phyloP scores from a whole-genome alignment of 2,797 vertebrate genomes.

The Poeciliopsis turneri region DNA sequence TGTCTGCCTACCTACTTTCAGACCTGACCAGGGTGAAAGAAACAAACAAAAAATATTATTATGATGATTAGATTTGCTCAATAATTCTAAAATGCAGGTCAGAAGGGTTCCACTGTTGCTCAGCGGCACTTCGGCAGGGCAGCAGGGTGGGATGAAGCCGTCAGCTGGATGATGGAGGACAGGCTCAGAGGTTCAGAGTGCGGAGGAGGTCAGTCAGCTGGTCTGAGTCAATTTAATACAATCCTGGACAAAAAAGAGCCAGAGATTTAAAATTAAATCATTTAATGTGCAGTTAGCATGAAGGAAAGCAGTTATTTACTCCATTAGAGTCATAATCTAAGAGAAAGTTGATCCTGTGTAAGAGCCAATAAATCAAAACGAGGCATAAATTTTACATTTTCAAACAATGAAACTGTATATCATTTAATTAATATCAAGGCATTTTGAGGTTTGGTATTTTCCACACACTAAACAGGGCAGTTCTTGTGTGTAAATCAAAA shows the following conservation, averaged over 20 bases:
- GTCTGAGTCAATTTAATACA: constrained; percentile 2
- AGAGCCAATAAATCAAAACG: neutral
- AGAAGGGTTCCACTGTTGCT: constrained; percentile 1
- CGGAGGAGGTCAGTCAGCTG: constrained; percentile 42
- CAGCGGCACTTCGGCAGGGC: constrained; percentile 24
- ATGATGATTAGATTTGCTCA: neutral
- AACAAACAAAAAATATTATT: neutral
- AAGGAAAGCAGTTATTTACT: neutral
- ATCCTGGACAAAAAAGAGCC: constrained; percentile 18
- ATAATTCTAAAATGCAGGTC: neutral
- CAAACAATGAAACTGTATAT: neutral
- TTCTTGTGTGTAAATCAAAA: neutral
- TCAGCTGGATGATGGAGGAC: neutral
- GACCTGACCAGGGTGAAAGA: constrained; percentile 1
- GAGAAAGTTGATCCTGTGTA: neutral
- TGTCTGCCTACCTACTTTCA: neutral
- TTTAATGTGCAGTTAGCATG: neutral
- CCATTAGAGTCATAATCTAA: neutral
- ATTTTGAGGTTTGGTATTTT: no score
- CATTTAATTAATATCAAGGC: no score
- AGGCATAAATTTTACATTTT: neutral
- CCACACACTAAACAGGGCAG: no score
- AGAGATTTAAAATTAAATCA: neutral
- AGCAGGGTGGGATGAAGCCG: neutral
- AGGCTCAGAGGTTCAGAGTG: constrained; percentile 23